Evolutionary conservation across 2,113 vertebrate genomes (phyloP).

Genomic region (Pseudonaja textilis): DNA sequence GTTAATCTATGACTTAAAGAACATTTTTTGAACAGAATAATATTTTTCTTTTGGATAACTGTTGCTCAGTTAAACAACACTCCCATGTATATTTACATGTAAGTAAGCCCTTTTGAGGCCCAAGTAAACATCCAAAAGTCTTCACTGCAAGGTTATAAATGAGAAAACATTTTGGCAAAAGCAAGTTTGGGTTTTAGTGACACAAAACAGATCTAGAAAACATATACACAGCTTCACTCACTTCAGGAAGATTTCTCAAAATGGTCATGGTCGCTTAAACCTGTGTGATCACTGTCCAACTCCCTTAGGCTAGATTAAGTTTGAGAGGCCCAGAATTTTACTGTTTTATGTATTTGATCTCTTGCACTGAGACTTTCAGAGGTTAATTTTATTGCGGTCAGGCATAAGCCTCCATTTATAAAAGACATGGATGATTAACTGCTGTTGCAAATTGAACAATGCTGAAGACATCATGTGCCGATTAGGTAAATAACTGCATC

Average conservation of each 20-base stretch:
- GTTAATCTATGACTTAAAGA: neutral
- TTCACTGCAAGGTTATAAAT: neutral
- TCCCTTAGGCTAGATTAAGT: slow-evolving; percentile 27
- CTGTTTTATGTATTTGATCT: slow-evolving; percentile 36
- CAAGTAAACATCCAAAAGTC: neutral
- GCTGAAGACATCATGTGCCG: slow-evolving; percentile 13
- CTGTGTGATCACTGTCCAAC: slow-evolving; percentile 1
- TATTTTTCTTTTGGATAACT: neutral
- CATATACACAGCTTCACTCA: neutral
- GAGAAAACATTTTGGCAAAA: slow-evolving; percentile 8
- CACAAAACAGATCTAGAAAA: neutral
- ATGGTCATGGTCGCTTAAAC: slow-evolving; percentile 17
- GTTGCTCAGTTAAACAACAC: neutral
- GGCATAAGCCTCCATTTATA: slow-evolving; percentile 28
- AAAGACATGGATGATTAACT: slow-evolving; percentile 49
- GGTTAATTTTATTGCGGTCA: slow-evolving; percentile 47
- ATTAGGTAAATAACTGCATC: slow-evolving; percentile 23
- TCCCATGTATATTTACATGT: neutral
- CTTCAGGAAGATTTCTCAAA: neutral
- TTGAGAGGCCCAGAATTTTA: slow-evolving; percentile 8
- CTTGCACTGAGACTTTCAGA: neutral
- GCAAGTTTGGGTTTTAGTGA: neutral
- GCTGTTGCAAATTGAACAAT: slow-evolving; percentile 44
- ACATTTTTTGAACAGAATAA: neutral
- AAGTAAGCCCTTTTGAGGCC: neutral